A percentile compares a stretch with the other conserved stretches of the same genome.
These are phyloP conservation scores for Tolmerus cingulatus DNA, from an alignment of 2,888 invertebrate species.

Conservation along the genomic window DNA sequence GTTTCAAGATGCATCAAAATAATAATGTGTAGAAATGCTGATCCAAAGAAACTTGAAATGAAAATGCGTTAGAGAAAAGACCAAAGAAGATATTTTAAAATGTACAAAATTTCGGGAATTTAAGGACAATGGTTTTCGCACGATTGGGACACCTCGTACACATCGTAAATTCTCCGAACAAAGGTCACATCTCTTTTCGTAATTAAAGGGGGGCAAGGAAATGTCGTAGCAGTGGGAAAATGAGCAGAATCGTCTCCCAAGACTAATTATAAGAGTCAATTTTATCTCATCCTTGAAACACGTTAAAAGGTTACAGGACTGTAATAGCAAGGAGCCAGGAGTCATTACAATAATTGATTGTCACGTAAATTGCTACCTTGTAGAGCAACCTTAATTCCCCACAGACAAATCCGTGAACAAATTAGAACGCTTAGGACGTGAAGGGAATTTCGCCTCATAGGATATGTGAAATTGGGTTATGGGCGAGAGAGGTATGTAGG, in stretches of 20 bases:
- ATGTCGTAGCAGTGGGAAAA: background rate
- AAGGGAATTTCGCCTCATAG: conserved; percentile 13
- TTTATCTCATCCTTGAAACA: conserved; percentile 36
- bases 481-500: background rate
- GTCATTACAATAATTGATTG: conserved; percentile 41
- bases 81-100: background rate
- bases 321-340: conserved; percentile 26
- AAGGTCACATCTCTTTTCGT: conserved; percentile 17
- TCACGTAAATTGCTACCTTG: conserved; percentile 40
- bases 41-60: background rate
- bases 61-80: background rate
- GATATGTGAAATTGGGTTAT: conserved; percentile 35
- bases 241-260: background rate
- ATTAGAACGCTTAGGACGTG: conserved; percentile 40
- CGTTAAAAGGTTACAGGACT: conserved; percentile 30
- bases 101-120: background rate
- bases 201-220: conserved; percentile 10
- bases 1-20: background rate
- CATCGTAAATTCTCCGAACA: background rate
- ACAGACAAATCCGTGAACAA: conserved; percentile 41
- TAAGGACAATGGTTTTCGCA: background rate
- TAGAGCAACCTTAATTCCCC: conserved; percentile 35
- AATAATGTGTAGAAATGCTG: background rate
- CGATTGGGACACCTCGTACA: background rate
- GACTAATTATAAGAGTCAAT: conserved; percentile 39